These are phyloP conservation scores for Sisor rabdophorus DNA, from an alignment of 2,113 vertebrate genomes.

Conservation along the genomic window DNA sequence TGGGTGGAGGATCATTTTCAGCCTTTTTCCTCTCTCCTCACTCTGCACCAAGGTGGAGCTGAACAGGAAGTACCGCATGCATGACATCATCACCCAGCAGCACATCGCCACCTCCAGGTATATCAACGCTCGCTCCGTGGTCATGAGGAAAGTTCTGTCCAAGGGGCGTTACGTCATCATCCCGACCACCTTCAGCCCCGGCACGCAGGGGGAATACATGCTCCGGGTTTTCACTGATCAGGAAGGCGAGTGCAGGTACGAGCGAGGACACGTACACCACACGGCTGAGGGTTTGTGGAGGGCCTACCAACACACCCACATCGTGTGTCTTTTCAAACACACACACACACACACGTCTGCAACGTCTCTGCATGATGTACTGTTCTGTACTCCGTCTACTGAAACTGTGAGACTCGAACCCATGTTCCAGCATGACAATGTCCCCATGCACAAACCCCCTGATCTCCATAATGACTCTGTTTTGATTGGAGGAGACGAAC, in stretches of 20 bases:
- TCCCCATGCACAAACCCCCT: too few species aligned
- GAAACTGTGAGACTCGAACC: too few species aligned
- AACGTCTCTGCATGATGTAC: too few species aligned
- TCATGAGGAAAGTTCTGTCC: conserved; percentile 71
- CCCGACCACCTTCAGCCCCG: conserved; percentile 79
- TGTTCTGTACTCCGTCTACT: too few species aligned
- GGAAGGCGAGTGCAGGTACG: conserved; percentile 34
- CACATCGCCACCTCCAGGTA: conserved; percentile 73
- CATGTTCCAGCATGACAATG: too few species aligned
- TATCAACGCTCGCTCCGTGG: conserved; percentile 82
- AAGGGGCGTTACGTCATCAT: conserved; percentile 83
- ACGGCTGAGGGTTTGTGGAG: too few species aligned
- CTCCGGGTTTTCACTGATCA: conserved; percentile 76
- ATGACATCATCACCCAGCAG: conserved; percentile 79
- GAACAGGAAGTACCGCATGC: conserved; percentile 85
- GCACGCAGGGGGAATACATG: conserved; percentile 72
- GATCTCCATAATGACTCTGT: too few species aligned
- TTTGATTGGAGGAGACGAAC: too few species aligned
- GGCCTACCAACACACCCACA: too few species aligned
- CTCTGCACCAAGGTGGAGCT: conserved; percentile 77
- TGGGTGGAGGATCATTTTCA: background rate
- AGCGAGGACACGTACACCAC: too few species aligned
- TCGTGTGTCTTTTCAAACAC: too few species aligned
- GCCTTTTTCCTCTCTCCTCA: background rate
- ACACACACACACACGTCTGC: too few species aligned